Evolutionary conservation across 2,888 invertebrate genomes (phyloP), one percentile per base, ranked within the genome.

Genomic region (Sarcophaga subvicina): DNA sequence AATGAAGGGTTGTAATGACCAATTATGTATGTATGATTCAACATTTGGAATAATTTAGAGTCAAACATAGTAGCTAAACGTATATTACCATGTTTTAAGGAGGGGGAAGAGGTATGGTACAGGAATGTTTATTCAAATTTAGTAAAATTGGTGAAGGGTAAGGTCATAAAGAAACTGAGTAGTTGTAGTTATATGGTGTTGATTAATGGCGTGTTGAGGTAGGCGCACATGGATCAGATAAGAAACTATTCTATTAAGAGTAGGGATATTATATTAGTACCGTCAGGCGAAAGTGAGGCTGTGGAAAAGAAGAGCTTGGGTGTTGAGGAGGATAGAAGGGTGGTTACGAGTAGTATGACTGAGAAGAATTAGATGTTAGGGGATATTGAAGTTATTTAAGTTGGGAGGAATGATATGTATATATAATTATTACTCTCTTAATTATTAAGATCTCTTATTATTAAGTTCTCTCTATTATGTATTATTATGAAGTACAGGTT

Each of bases 171-270:
- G 5, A 66, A 66, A 66, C 37, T 66, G 14, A 66, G 37, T 66
- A 37, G 37, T 5, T 66, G n/a, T n/a, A 27, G 66, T 0, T 66
- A 66, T 66, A 14, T 66, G 37, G 66, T 66, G 2, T 66, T n/a
- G 66, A n/a, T 66, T 37, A 66, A 66, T 66, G 66, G 66, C 14
- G n/a, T 17, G 17, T 3, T 37, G 27, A 37, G 14, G 17, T n/a
- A 66, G 37, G 37, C 66, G 27, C 66, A 66, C 37, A 66, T 10
- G n/a, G 66, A 66, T 37, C 66, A 66, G 22, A n/a, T 66, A 12
- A 14, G 66, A 17, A 66, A 2, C 27, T 22, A 1, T 45, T 20
- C 37, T 12, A n/a, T 27, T 37, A n/a, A 4, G 12, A 17, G 3
- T 17, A 22, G 22, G 66, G 66, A 22, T 37, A 27, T 37, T n/a